These are phyloP conservation scores for Philonicus albiceps DNA, from an alignment of 2,888 invertebrate species.

Conservation along the genomic window DNA sequence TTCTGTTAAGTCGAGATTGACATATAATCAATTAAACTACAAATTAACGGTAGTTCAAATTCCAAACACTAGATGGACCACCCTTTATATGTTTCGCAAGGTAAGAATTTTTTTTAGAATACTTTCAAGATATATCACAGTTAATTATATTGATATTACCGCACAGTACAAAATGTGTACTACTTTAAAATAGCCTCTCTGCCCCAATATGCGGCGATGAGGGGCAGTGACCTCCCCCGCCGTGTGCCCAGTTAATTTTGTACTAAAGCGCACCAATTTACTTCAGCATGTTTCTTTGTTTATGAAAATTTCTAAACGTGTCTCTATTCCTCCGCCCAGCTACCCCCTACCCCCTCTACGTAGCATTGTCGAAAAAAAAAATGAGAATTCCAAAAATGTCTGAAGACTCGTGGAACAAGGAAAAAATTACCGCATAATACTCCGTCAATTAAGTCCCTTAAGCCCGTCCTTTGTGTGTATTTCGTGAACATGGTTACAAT, in stretches of 20 bases:
- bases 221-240: not conserved
- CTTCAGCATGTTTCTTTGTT: not conserved
- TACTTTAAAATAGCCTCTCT: too few relatives aligned
- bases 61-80: too few relatives aligned
- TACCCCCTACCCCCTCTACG: not conserved
- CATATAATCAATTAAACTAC: too few relatives aligned
- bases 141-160: too few relatives aligned
- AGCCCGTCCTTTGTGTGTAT: slow-evolving; percentile 35
- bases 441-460: slow-evolving; percentile 40
- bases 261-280: not conserved
- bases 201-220: not conserved
- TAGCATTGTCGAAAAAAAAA: not conserved
- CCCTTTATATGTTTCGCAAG: too few relatives aligned
- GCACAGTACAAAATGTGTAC: too few relatives aligned
- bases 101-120: too few relatives aligned
- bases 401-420: slow-evolving; percentile 24
- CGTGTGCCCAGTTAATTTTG: not conserved
- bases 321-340: not conserved
- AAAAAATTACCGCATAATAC: slow-evolving; percentile 41
- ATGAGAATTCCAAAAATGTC: slow-evolving; percentile 21
- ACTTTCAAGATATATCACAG: too few relatives aligned
- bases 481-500: slow-evolving; percentile 39
- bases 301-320: not conserved
- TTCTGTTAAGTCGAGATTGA: too few relatives aligned
- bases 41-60: too few relatives aligned